Evolutionary conservation across 2,888 invertebrate species (phyloP), one percentile per base, ranked within the genome.

Genomic region (Xylota sylvarum): DNA sequence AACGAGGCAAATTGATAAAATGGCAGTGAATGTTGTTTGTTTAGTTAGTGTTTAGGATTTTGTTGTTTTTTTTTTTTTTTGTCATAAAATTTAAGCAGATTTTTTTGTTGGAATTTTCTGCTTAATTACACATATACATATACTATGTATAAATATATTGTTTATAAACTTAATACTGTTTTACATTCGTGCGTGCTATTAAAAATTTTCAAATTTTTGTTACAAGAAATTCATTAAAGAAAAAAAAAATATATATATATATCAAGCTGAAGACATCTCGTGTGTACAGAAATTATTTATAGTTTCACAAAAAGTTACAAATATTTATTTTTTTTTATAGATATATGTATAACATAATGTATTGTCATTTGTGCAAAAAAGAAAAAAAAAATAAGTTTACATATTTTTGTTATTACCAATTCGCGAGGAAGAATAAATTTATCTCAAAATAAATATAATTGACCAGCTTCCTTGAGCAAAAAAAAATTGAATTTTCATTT

Each of bases 151-250:
- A n/a, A n/a, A n/a, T 32, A 27, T 69, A 17, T 67, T 52, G 43
- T 37, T 73, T 32, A 48, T 48, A 43, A 79, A 78, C 64, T 76
- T 85, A 81, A 85, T 85, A 85, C 81, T 85, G 85, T 76, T 85
- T 80, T 64, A 74, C 69, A 80, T 70, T 80, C 55, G 55, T 80
- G 69, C 48, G 65, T 73, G 56, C 32, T 81, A 30, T 67, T 60
- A 48, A 58, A 73, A 1, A n/a, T 40, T 40, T n/a, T 40, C n/a
- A n/a, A 30, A 17, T 14, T 64, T 55, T 37, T 19, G 4, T 50
- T 52, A 58, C 12, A 52, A 35, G 9, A 65, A 58, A 48, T 17
- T 62, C 14, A 55, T 48, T 64, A 17, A 37, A 30, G n/a, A 43
- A 30, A 58, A 79, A 60, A 27, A 50, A 17, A 37, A 65, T 73